Percentiles rank a stretch among this genome's conserved stretches.
Conservation (phyloP, 2,113 vertebrate genomes). For the Phylloscopus whistleri region DNA sequence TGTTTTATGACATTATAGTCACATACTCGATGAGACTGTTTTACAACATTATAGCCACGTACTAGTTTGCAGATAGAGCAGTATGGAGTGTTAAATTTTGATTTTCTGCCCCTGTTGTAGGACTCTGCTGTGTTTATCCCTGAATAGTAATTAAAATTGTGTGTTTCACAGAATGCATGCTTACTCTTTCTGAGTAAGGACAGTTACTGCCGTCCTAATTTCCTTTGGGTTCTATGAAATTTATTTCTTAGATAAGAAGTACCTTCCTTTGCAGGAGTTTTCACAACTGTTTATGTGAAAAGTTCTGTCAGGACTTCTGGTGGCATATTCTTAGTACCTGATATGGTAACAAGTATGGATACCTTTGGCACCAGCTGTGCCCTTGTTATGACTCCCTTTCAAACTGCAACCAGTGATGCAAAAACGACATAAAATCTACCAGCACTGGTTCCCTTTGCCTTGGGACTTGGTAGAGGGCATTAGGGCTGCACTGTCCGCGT, state of each 20-base stretch:
- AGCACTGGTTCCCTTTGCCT: not conserved
- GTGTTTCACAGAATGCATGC: not conserved
- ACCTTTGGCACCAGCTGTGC: not conserved
- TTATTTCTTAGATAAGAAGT: not conserved
- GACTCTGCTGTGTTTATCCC: not conserved
- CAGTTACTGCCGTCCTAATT: not conserved
- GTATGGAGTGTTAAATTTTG: not conserved
- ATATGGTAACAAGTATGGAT: fast-evolving
- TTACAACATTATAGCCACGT: fast-evolving
- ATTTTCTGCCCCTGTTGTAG: not conserved
- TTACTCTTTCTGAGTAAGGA: not conserved
- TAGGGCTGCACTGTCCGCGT: fast-evolving
- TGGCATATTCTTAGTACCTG: not conserved
- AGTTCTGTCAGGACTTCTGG: not conserved
- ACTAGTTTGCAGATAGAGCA: not conserved
- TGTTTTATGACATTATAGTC: not conserved
- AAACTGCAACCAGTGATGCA: not conserved
- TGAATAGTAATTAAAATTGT: not conserved
- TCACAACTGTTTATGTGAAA: not conserved
- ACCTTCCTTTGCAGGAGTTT: not conserved
- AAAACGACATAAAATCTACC: not conserved
- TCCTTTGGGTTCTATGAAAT: not conserved
- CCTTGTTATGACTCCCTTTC: not conserved
- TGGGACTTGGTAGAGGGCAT: not conserved
- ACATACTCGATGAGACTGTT: not conserved